phyloP scores from a whole-genome alignment of 2,888 invertebrate genomes.

The Myathropa florea region DNA sequence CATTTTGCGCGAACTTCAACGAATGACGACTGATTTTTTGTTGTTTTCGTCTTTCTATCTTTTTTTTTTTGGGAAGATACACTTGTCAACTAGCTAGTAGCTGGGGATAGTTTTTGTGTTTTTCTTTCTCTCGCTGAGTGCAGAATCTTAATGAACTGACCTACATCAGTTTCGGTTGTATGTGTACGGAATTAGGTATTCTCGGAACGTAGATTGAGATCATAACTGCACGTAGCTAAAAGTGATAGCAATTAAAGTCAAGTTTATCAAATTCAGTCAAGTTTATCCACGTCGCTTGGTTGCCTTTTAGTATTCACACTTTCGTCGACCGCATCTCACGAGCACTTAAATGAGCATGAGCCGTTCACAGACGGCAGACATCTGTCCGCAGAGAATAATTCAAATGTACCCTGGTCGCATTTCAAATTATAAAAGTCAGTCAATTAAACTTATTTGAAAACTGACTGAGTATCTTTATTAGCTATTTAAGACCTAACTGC shows the following conservation, averaged over 20 bases:
- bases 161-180: constrained; percentile 33
- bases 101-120: background rate
- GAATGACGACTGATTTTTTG: background rate
- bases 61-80: constrained; percentile 3
- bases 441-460: background rate
- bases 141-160: constrained; percentile 32
- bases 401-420: background rate
- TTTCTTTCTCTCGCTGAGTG: background rate
- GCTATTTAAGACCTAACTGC: background rate
- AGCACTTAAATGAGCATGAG: background rate
- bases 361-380: too few relatives aligned
- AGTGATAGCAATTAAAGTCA: background rate
- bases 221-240: background rate
- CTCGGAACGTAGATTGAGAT: constrained; percentile 10
- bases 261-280: background rate
- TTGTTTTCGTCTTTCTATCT: too few relatives aligned
- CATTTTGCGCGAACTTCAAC: background rate
- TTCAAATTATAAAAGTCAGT: background rate
- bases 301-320: background rate
- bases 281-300: background rate
- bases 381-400: background rate
- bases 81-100: constrained; percentile 1
- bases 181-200: constrained; percentile 7
- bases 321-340: background rate
- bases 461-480: background rate